Percentiles rank a stretch among this genome's conserved stretches.
Conservation (phyloP, 2,888 invertebrate genomes). For the Smittia aterrima region DNA sequence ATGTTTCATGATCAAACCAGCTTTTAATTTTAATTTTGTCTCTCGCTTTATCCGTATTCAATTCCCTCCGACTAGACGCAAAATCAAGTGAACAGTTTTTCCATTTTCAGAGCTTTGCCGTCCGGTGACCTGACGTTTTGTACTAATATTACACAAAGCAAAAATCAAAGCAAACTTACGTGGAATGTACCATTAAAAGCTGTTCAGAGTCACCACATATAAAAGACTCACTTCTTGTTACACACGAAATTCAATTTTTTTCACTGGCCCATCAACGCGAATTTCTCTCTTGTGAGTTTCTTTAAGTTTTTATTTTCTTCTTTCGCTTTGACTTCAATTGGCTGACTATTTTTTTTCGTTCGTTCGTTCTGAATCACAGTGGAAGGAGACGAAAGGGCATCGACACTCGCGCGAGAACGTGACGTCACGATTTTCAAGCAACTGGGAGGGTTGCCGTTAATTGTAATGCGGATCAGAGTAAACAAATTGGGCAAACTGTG, state of each 20-base stretch:
- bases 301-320: not conserved
- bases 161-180: not conserved
- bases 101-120: not conserved
- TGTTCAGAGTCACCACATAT: not conserved
- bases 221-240: not conserved
- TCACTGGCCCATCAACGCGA: not conserved
- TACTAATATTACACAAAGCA: not conserved
- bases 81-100: no score
- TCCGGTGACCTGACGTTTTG: not conserved
- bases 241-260: not conserved
- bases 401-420: not conserved
- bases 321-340: not conserved
- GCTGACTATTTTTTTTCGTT: not conserved
- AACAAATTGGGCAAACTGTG: not conserved
- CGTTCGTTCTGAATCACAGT: not conserved
- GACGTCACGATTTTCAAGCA: not conserved
- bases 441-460: not conserved
- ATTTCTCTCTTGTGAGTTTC: not conserved
- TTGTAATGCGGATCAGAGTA: not conserved
- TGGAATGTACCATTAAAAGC: not conserved
- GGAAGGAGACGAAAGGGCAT: conserved; percentile 18
- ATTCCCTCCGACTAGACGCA: not conserved
- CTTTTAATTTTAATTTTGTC: not conserved
- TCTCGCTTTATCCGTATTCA: not conserved
- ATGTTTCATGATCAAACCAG: not conserved